Evolutionary conservation across 1,140 invertebrate species (phyloP), one percentile per base, ranked within the genome.

Genomic region (Macrocentrus cingulum): DNA sequence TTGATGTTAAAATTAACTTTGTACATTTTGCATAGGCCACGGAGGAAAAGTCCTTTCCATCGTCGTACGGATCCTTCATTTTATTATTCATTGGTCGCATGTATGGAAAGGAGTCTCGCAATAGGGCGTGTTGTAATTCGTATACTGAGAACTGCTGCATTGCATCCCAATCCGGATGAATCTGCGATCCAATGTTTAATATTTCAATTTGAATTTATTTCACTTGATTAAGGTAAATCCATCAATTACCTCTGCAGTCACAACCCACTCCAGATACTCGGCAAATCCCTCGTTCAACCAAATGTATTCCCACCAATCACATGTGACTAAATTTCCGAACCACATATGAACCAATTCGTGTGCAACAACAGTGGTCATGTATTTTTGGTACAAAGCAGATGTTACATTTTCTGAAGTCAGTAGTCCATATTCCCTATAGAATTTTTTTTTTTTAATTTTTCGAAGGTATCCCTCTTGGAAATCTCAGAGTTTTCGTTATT

Each of bases 271-370:
- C 61, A 87, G 84, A 58, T 84, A 89, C 61, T 83, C 79, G 0
- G 87, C 87, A 65, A 89, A 89, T 1, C 85, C 86, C 77, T 89
- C 87, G 61, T 87, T 88, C 0, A 90, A 69, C 87, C 88, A 89
- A 1, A 83, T 76, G 19, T 83, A 80, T 25, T 83, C 82, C 87
- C 87, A 89, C 85, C 85, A 88, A 11, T 84, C 73, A 49, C 83
- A 84, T 11, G 85, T 88, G 1, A 88, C 86, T 8, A 84, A 73
- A 76, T 89, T 83, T 16, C 87, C 87, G 55, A 85, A 88, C 87
- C 86, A 88, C 80, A 82, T 80, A 64, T 91, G 88, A 3, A 85
- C 82, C 3, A 91, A 63, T 70, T 90, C 88, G 63, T 90, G 88
- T 5, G 84, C 75, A 18, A 90, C 76, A 7, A 83, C 77, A 0